phyloP scores from a whole-genome alignment of 2,113 vertebrate genomes.

The Monopterus albus region DNA sequence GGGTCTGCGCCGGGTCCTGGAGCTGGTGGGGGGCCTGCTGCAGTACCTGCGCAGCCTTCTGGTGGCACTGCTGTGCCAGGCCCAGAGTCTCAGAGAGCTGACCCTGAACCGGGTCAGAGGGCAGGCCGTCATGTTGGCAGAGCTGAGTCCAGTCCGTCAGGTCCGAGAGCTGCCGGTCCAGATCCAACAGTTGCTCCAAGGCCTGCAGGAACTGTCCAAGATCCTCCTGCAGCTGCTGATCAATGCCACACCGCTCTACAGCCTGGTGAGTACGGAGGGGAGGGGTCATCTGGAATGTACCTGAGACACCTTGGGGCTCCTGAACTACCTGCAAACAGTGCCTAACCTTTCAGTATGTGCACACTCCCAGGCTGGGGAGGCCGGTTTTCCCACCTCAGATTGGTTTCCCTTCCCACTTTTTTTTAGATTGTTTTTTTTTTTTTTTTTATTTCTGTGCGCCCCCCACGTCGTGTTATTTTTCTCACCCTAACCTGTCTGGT shows the following conservation, averaged over 20 bases:
- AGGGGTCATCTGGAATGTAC: background rate
- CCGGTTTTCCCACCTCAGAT: too few relatives aligned
- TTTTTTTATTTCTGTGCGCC: too few relatives aligned
- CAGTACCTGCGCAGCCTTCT: slow-evolving; percentile 61
- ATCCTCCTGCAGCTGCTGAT: slow-evolving; percentile 76
- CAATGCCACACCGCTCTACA: slow-evolving; percentile 79
- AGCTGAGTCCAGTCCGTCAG: slow-evolving; percentile 54
- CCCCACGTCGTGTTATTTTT: too few relatives aligned
- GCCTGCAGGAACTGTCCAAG: slow-evolving; percentile 71
- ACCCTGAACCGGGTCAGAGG: slow-evolving; percentile 24
- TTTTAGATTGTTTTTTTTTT: too few relatives aligned
- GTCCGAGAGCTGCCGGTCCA: slow-evolving; percentile 60
- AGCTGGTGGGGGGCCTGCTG: slow-evolving; percentile 48
- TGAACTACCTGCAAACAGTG: too few relatives aligned
- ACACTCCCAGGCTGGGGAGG: too few relatives aligned
- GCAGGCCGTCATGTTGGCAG: slow-evolving; percentile 25
- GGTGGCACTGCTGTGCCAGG: slow-evolving; percentile 51
- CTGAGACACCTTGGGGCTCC: too few relatives aligned
- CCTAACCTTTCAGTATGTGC: too few relatives aligned
- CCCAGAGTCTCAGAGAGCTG: slow-evolving; percentile 47
- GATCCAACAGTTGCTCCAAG: slow-evolving; percentile 48
- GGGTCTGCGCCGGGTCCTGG: slow-evolving; percentile 61
- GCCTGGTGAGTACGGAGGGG: slow-evolving; percentile 63
- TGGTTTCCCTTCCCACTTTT: too few relatives aligned
- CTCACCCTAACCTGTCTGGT: too few relatives aligned